Evolutionary conservation across 2,113 vertebrate species (phyloP).

Genomic region (Struthidea cinerea): DNA sequence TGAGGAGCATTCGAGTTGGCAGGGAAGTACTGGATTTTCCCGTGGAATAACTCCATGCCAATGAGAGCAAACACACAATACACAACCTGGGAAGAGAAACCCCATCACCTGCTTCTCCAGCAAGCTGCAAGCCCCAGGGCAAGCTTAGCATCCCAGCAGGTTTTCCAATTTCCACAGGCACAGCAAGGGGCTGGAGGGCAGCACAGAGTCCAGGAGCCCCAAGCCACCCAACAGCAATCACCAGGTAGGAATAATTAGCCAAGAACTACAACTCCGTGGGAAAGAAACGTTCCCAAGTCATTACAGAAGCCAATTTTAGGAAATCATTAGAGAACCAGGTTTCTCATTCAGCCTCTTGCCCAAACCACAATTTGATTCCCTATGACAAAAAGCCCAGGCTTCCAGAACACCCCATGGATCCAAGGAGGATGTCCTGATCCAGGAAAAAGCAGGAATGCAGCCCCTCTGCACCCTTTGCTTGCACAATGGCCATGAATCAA

Average conservation of each 20-base stretch:
- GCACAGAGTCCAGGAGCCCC: neutral
- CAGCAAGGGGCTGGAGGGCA: neutral
- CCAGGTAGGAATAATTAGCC: neutral
- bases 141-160: neutral
- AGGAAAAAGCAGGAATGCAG: neutral
- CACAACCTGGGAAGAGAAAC: constrained; percentile 76
- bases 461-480: neutral
- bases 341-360: neutral
- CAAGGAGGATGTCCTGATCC: neutral
- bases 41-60: constrained; percentile 90
- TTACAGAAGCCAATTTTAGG: neutral
- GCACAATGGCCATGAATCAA: neutral
- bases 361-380: neutral
- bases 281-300: neutral
- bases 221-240: neutral
- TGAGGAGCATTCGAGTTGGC: constrained; percentile 23
- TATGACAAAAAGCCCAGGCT: neutral
- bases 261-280: neutral
- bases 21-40: constrained; percentile 79
- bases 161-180: neutral
- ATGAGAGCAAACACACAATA: constrained; percentile 90
- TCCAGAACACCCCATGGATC: neutral
- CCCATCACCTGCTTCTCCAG: neutral
- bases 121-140: neutral
- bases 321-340: neutral